Base-by-base conservation (phyloP, 2,113 vertebrate genomes). In the Aviceda subcristata region DNA sequence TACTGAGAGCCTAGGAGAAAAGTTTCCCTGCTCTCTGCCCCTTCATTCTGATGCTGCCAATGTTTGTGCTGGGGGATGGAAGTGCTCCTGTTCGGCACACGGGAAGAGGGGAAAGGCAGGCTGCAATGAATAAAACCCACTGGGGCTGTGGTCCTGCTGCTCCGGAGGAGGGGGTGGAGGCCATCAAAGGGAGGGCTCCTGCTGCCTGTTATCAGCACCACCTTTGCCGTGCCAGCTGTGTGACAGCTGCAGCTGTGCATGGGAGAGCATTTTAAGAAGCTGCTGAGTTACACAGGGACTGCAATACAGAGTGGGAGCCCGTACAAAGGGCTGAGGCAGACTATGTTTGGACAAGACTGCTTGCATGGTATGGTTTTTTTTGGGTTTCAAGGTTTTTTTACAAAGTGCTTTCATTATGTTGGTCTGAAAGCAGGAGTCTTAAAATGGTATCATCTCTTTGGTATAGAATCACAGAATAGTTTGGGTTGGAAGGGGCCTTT, bases 61-160 rank as follows among this genome's bases (percentile, higher is more conserved):
- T 3, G 2, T 87, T 89, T 74, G 34, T 50, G 32, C 45, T 32
- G 60, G 19, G 46, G 15, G 3, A 6, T 48, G 38, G 59, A 41
- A 85, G 46, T 6, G 7, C 0, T 3, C 5, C 36, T 26, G 22
- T 68, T 57, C 0, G 0, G 36, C 29, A 10, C 6, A 2, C 0
- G 0, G 41, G 48, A 56, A 43, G 43, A 18, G 13, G 18, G 23
- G 19, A 79, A 74, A 43, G 63, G 23, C 43, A 48, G 15, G 17
- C 43, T 81, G 46, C 12, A 2, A 0, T 62, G 57, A 71, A 16
- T 55, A 48, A 67, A 89, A 64, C 24, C 15, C 53, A 51, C 21
- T 1, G 6, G 39, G 62, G 45, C 17, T 63, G 15, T 39, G 72
- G 50, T 76, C 78, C 74, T 11, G 7, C 67, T 94, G 67, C 84